Base-by-base conservation (phyloP, 2,888 invertebrate species). In the Xanthia togata region DNA sequence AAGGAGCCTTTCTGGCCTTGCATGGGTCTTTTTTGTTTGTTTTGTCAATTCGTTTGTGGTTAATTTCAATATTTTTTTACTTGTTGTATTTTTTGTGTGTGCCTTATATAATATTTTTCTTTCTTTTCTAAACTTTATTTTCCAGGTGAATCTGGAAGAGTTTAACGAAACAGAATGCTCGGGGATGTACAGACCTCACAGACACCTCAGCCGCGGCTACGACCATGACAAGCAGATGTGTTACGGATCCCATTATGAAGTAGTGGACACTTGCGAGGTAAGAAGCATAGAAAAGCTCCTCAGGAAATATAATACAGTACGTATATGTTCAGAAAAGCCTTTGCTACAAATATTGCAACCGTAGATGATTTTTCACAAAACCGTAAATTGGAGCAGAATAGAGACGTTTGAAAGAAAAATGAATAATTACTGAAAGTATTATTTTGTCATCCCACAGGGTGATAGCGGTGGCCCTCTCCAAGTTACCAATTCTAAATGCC, bases 401-500 rank as follows among this genome's bases (percentile, higher is more conserved):
- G 1, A 55, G 2, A 26, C 55, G 17, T 3, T 64, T 44, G 4
- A n/a, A 65, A 4, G 14, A 35, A 44, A 23, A 44, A 12, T 0
- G 2, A 53, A 26, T 4, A 17, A 4, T 23, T 60, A 26, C 2
- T 8, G 0, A 26, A 50, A 50, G 4, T 41, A 2, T 8, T 4
- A 2, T 26, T 14, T 35, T n/a, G 17, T 35, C 12, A 31, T 38
- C 6, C 47, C 26, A 23, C 78, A 87, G 87, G 87, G 87, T 20
- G 87, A 87, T 17, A 87, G 86, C 70, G 90, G 90, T 23, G 90
- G 90, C 0, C 90, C 90, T 0, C 76, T 90, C 0, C 90, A 90
- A 60, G 59, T 78, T 4, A 79, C 70, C 14, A 17, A 81, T n/a
- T 59, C 68, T 3, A 79, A 82, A 55, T 97, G 97, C 76, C 93